Base-by-base conservation (phyloP, 2,888 invertebrate genomes). In the Caradrina kadenii region DNA sequence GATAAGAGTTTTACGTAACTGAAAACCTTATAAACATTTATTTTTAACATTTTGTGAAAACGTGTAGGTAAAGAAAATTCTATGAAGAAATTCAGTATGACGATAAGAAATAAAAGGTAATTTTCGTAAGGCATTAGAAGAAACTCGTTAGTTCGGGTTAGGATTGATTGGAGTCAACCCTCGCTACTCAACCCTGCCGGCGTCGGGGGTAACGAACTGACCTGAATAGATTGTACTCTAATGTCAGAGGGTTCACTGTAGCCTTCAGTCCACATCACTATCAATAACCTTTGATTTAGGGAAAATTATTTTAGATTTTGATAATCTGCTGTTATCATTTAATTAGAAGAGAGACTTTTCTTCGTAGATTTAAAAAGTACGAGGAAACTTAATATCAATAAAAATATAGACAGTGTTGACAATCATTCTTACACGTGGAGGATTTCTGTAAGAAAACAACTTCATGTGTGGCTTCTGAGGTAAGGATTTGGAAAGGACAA, bases 141-240 rank as follows among this genome's bases (percentile, higher is more conserved):
- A 69, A 63, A 60, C 53, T 67, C 63, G 55, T 69, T 75, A 74
- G 48, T 54, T 54, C 31, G 59, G 39, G 59, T 56, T 63, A 69
- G 54, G 76, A 72, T 83, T 82, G 74, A 79, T 81, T 78, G 62
- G 50, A 64, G 53, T 63, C 60, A 68, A 70, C 81, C 82, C 82
- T 79, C 68, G 58, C 50, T 35, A 62, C 59, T 73, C 70, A 64
- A 70, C 83, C 76, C 73, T 56, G 26, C 35, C 56, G 53, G 52
- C 53, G 68, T 26, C 60, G 70, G 63, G 77, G 70, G 69, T 81
- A 76, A 76, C 56, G 82, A 74, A 72, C 83, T 83, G 88, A 86
- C 88, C 87, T 82, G 76, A 79, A 85, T 87, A 81, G 73, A 73
- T 81, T 82, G 76, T 65, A 76, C 72, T 80, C 79, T 61, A 68